Evolutionary conservation across 1,140 invertebrate genomes (phyloP).

Genomic region (Pararge aegeria): DNA sequence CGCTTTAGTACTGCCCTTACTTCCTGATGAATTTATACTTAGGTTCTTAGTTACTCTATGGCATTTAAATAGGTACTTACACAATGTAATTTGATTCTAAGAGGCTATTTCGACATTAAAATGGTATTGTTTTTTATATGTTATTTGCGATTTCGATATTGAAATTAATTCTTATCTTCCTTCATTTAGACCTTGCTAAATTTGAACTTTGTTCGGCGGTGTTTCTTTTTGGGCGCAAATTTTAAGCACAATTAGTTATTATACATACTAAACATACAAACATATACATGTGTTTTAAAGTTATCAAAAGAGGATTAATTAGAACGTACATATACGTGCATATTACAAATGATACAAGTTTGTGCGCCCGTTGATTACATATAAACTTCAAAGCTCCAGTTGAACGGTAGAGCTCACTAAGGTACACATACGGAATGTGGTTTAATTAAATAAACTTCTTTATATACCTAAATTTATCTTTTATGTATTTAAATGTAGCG

Average conservation of each 20-base stretch:
- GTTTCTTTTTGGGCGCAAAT: no score
- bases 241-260: no score
- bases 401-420: constrained; percentile 10
- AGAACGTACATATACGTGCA: constrained; percentile 23
- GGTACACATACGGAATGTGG: background rate
- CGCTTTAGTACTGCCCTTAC: background rate
- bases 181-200: no score
- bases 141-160: no score
- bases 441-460: no score
- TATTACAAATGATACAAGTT: constrained; percentile 39
- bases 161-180: no score
- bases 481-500: no score
- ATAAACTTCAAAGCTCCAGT: constrained; percentile 29
- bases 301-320: constrained; percentile 31
- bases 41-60: background rate
- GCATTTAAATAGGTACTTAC: background rate
- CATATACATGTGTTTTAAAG: background rate
- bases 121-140: background rate
- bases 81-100: background rate
- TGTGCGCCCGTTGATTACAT: constrained; percentile 31
- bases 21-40: background rate
- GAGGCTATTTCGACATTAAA: background rate
- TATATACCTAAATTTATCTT: no score
- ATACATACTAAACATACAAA: constrained; percentile 1
- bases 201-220: no score